phyloP scores from a whole-genome alignment of 37 sponge, comb jelly and placozoan species.

The Chondrilla cf. caribensis region DNA sequence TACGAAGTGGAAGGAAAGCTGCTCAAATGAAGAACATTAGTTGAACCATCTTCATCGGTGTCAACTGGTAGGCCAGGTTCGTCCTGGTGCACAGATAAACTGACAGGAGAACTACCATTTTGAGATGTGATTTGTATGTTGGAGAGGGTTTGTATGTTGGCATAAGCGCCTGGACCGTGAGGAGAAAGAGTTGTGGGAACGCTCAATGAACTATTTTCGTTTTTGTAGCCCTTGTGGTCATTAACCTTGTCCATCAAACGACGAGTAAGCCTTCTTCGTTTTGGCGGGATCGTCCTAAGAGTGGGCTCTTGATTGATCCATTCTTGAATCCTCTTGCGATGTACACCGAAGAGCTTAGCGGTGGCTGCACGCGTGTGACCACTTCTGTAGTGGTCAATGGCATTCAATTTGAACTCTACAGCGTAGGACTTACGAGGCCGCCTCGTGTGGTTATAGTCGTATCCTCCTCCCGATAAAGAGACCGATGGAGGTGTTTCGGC shows the following conservation, averaged over 20 bases:
- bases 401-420: not conserved
- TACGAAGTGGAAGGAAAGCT: no score
- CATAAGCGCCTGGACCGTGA: not conserved
- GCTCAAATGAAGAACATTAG: no score
- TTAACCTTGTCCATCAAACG: not conserved
- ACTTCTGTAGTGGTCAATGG: not conserved
- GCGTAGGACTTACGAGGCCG: constrained; percentile 4
- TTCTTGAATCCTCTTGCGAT: constrained; percentile 21
- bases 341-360: constrained; percentile 3
- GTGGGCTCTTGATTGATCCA: constrained; percentile 4
- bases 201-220: not conserved
- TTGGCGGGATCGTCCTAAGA: not conserved
- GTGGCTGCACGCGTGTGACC: constrained; percentile 4
- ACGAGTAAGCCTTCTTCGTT: not conserved
- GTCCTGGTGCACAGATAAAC: no score
- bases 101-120: no score
- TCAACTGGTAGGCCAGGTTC: no score
- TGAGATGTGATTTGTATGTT: no score
- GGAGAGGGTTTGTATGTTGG: not conserved
- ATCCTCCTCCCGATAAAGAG: no score
- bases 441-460: constrained; percentile 12
- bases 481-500: no score
- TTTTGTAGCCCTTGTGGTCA: not conserved
- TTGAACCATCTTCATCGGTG: no score
- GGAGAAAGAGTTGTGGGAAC: not conserved